Evolutionary conservation across 2,797 vertebrate genomes (phyloP).

Genomic region (Eulemur rubriventer): DNA sequence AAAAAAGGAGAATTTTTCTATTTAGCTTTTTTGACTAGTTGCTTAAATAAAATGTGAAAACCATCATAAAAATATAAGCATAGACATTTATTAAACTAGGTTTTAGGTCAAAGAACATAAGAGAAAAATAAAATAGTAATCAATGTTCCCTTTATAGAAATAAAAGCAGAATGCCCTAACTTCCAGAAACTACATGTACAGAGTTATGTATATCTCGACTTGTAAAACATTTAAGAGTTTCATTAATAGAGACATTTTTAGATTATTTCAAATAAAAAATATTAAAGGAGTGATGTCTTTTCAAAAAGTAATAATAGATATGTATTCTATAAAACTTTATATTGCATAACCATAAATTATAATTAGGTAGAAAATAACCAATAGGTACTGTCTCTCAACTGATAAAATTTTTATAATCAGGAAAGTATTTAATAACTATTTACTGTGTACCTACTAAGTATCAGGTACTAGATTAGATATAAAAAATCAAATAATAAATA

Average conservation of each 20-base stretch:
- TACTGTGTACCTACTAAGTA: neutral
- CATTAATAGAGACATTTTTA: neutral
- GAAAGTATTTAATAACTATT: neutral
- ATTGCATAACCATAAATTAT: neutral
- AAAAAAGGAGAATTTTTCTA: neutral
- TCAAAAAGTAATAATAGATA: neutral
- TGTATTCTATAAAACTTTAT: neutral
- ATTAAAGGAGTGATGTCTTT: neutral
- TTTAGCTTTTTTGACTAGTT: neutral
- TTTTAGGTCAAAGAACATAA: neutral
- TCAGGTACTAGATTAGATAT: neutral
- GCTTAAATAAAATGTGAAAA: neutral
- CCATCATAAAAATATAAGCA: neutral
- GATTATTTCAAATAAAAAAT: neutral
- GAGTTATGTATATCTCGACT: neutral
- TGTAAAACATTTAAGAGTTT: conserved; percentile 8
- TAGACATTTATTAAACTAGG: neutral
- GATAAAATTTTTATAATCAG: neutral
- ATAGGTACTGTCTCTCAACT: neutral
- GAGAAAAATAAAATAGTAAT: neutral
- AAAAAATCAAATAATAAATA: neutral
- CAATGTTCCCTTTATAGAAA: neutral
- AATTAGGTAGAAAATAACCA: neutral
- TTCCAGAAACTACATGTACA: neutral
- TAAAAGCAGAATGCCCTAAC: neutral